Conservation (phyloP, 2,113 vertebrate species). For the Bothrops jararaca region DNA sequence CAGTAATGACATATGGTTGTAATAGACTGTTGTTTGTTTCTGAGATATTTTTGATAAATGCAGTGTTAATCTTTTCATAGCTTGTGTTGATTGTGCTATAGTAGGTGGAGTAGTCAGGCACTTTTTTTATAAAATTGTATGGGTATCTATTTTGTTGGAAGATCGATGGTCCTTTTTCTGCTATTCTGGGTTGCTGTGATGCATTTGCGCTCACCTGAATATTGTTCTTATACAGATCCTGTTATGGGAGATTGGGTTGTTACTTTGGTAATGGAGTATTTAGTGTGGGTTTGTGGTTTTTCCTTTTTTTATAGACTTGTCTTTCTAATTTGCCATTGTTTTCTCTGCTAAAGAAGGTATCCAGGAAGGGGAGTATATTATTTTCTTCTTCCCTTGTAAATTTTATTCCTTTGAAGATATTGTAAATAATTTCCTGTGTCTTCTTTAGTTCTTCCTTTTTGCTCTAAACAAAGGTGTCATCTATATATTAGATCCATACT, state of each 20-base stretch:
- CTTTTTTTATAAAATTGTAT: background rate
- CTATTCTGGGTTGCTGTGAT: background rate
- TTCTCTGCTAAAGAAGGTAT: background rate
- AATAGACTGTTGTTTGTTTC: background rate
- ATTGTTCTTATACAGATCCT: background rate
- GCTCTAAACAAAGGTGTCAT: background rate
- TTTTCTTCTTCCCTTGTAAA: background rate
- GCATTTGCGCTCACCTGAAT: background rate
- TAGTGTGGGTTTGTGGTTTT: background rate
- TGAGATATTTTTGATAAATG: background rate
- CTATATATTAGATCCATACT: background rate
- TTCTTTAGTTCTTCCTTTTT: background rate
- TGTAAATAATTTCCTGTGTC: background rate
- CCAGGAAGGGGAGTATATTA: background rate
- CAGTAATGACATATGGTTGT: background rate
- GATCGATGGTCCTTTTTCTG: background rate
- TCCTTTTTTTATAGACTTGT: background rate
- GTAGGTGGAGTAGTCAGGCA: background rate
- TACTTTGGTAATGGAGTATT: background rate
- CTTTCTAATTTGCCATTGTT: background rate
- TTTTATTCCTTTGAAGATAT: background rate
- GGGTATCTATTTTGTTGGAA: background rate
- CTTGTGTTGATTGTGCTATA: background rate
- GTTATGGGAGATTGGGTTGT: background rate
- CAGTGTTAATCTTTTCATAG: background rate